A percentile compares a stretch with the other conserved stretches of the same genome.
Conservation (phyloP, 2,113 vertebrate genomes). For the Alligator sinensis region DNA sequence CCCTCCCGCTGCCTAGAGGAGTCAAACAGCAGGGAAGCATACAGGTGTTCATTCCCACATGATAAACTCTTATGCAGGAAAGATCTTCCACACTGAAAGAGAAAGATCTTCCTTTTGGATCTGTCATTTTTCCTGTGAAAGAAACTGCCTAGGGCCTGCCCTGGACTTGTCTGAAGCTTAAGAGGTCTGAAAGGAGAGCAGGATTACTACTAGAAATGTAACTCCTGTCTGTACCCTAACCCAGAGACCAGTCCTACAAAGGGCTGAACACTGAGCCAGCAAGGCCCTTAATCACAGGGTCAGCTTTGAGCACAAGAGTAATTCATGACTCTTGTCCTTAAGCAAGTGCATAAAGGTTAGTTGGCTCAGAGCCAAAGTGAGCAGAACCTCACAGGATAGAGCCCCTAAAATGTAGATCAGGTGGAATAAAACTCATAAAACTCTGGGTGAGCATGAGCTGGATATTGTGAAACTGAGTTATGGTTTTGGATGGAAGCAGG, state of each 20-base stretch:
- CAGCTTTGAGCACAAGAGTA: background rate
- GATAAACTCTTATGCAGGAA: too few relatives aligned
- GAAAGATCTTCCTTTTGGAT: too few relatives aligned
- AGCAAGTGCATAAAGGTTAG: background rate
- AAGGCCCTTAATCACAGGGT: background rate
- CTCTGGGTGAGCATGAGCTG: background rate
- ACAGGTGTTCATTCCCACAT: too few relatives aligned
- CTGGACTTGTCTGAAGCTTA: too few relatives aligned
- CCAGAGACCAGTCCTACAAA: background rate
- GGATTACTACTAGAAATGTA: too few relatives aligned
- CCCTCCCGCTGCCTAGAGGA: too few relatives aligned
- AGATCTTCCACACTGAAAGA: too few relatives aligned
- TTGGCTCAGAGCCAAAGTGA: background rate
- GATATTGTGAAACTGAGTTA: background rate
- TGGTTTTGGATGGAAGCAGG: background rate
- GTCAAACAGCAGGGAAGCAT: too few relatives aligned
- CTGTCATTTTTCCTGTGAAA: too few relatives aligned
- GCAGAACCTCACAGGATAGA: background rate
- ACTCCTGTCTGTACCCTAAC: too few relatives aligned
- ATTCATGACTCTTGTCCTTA: background rate
- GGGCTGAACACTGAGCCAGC: background rate
- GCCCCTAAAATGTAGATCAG: background rate
- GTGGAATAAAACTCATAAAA: background rate
- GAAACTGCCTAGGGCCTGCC: too few relatives aligned
- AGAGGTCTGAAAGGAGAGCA: too few relatives aligned